Evolutionary conservation across 2,797 vertebrate species (phyloP).

Genomic region (Gymnoscopelus microlampas): DNA sequence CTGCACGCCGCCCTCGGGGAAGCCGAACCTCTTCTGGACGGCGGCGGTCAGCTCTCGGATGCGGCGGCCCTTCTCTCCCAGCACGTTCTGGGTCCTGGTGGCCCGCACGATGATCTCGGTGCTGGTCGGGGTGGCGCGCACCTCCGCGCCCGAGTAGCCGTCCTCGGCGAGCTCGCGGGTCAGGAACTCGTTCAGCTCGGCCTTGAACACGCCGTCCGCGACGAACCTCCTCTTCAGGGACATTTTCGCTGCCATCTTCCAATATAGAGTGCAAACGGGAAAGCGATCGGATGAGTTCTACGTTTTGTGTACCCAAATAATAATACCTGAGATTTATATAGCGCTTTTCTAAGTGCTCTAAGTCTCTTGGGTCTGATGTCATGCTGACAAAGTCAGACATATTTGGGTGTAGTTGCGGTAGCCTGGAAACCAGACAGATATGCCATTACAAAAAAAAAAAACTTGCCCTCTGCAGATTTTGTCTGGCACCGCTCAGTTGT

Average conservation of each 20-base stretch:
- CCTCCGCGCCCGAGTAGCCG: conserved; percentile 97
- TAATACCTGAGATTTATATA: no score
- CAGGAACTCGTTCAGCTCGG: conserved; percentile 97
- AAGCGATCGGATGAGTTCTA: conserved; percentile 71
- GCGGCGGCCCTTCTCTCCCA: conserved; percentile 96
- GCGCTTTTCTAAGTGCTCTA: no score
- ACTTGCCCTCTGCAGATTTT: no score
- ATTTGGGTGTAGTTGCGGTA: no score
- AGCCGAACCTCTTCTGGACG: conserved; percentile 97
- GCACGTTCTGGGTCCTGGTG: conserved; percentile 97
- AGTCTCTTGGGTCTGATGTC: no score
- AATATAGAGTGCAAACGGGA: conserved; percentile 76
- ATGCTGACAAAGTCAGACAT: no score
- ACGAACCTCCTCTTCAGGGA: conserved; percentile 99
- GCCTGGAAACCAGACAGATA: no score
- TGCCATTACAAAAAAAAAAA: no score
- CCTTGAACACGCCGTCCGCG: conserved; percentile 98
- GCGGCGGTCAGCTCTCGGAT: conserved; percentile 97
- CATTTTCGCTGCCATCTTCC: conserved; percentile 90
- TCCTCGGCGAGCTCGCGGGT: conserved; percentile 97
- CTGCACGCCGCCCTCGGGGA: conserved; percentile 97
- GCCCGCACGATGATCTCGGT: conserved; percentile 98
- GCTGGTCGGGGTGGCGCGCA: conserved; percentile 95
- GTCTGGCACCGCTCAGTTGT: no score
- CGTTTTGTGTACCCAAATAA: no score